Evolutionary conservation across 2,888 invertebrate species (phyloP).

Genomic region (Macropis europaea): DNA sequence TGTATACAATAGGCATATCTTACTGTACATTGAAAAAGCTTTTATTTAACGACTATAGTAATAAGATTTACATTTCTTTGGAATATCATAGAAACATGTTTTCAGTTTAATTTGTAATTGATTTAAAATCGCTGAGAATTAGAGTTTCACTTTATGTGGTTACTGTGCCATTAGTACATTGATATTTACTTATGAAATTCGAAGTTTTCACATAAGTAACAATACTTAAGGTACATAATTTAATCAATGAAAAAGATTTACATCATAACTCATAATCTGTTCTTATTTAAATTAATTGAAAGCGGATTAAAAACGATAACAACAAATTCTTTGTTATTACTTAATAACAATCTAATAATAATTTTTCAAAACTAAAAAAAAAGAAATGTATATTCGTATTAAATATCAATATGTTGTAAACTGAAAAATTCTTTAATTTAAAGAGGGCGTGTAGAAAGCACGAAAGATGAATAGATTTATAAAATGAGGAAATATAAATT

Average conservation of each 20-base stretch:
- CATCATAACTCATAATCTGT: neutral
- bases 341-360: neutral
- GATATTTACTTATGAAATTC: neutral
- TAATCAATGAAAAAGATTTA: neutral
- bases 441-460: neutral
- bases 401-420: neutral
- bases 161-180: neutral
- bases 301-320: too few species aligned
- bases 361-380: too few species aligned
- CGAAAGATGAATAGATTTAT: constrained; percentile 27
- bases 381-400: neutral
- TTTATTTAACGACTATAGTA: neutral
- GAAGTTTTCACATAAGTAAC: neutral
- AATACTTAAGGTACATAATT: neutral
- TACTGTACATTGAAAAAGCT: neutral
- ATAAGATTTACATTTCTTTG: neutral
- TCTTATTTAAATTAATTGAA: neutral
- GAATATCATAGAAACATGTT: neutral
- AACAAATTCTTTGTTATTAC: neutral
- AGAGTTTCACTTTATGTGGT: too few species aligned
- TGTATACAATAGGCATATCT: neutral
- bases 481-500: constrained; percentile 7
- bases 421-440: neutral
- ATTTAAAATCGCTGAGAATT: too few species aligned
- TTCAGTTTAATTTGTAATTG: neutral